phyloP scores from a whole-genome alignment of 2,113 vertebrate species.

The Pachyramphus minor region DNA sequence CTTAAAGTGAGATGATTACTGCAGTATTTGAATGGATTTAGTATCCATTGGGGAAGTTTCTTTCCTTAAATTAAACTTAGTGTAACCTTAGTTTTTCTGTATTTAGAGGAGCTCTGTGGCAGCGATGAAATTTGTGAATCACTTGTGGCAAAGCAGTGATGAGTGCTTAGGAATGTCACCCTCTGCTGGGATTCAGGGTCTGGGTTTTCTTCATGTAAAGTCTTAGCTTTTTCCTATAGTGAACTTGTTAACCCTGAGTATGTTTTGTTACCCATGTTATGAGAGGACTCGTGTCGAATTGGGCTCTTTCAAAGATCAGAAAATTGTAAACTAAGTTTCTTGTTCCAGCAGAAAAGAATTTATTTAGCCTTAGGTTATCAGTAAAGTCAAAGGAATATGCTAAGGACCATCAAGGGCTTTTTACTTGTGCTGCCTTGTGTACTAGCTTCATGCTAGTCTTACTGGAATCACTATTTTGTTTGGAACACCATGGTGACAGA shows the following conservation, averaged over 20 bases:
- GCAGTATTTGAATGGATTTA: neutral
- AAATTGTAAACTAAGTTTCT: neutral
- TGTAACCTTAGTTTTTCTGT: neutral
- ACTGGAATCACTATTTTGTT: neutral
- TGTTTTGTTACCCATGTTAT: neutral
- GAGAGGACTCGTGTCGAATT: neutral
- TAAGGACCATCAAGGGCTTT: neutral
- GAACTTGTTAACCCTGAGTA: neutral
- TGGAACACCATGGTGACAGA: neutral
- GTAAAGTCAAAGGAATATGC: neutral
- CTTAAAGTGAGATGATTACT: neutral
- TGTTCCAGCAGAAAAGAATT: neutral
- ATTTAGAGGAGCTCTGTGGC: neutral
- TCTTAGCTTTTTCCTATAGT: neutral
- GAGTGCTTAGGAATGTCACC: neutral
- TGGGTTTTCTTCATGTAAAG: neutral
- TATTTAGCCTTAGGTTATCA: neutral
- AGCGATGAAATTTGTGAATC: neutral
- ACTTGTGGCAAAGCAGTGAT: neutral
- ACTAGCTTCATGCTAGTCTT: neutral
- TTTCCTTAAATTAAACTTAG: neutral
- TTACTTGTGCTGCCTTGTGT: neutral
- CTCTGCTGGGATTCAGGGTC: neutral
- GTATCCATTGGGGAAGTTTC: neutral
- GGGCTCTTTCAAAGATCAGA: neutral